Base-by-base conservation (phyloP, 2,113 vertebrate species). In the Labeo catla region DNA sequence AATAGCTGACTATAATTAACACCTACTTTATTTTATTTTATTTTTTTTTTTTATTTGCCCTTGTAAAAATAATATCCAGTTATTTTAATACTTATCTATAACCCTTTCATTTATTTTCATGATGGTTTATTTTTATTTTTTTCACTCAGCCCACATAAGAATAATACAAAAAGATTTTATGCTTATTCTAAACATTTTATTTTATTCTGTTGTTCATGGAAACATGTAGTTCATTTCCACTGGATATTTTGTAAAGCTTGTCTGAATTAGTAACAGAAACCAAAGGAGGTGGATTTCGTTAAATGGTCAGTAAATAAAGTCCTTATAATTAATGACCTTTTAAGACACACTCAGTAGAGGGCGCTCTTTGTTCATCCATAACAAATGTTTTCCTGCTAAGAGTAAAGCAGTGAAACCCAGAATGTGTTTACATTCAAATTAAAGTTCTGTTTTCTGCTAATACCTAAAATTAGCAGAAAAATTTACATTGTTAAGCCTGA, bases 361-460 rank as follows among this genome's bases (percentile, higher is more conserved):
- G 39, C 4, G 39, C 8, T 70, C 66, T 70, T 70, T 70, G 28
- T 70, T 70, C 7, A 70, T 70, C 66, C 66, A 19, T 70, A 70
- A 19, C 34, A 19, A 70, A 15, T 34, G 16, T 72, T 21, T 45
- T 21, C 68, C 68, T 21, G 10, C 68, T 21, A 36, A 39, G 5
- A 57, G 50, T 2, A 36, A 54, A 54, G n/a, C n/a, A 50, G 76
- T n/a, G 19, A 59, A 5, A 21, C 16, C 50, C 76, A 19, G 8
- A 54, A 77, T 34, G 76, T 57, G 34, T 78, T 59, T 59, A 59
- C 54, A 15, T 79, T 79, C 21, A 34, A 81, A 65, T 19, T 10
- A 65, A 65, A 81, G 5, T 16, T 81, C 43, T 49, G 61, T 81
- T 61, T 81, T 79, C 52, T 39, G 3, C 15, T 39, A 57, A 9